Conservation (phyloP, 2,888 invertebrate genomes). For the Euphydryas editha region DNA sequence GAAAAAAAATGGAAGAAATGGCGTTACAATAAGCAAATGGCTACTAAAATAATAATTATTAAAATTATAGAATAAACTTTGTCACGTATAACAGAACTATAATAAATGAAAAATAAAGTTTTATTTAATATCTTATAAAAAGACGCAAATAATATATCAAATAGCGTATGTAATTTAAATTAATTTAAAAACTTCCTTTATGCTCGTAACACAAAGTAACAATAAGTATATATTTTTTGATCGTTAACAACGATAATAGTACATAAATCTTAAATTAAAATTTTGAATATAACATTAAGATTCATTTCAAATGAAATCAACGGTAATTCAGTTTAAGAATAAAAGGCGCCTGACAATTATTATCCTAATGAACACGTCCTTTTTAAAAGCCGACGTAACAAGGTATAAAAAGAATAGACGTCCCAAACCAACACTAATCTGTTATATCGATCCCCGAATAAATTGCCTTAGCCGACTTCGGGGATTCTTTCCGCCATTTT, state of each 20-base stretch:
- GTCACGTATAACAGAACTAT: no score
- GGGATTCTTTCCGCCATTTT: constrained; percentile 35
- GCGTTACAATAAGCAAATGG: no score
- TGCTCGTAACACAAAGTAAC: no score
- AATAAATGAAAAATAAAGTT: no score
- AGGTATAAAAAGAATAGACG: constrained; percentile 19
- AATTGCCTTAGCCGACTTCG: constrained; percentile 34
- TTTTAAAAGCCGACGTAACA: constrained; percentile 1
- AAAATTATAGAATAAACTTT: no score
- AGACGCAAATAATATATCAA: no score
- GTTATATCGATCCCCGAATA: constrained; percentile 37
- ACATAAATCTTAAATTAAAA: neutral
- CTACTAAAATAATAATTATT: no score
- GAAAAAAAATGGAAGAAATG: no score
- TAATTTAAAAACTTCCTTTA: no score
- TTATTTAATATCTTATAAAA: no score
- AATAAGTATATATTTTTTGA: no score
- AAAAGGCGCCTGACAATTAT: neutral
- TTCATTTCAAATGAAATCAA: neutral
- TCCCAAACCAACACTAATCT: constrained; percentile 32
- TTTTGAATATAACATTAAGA: neutral
- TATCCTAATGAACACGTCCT: constrained; percentile 8
- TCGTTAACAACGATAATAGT: neutral
- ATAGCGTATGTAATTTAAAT: no score
- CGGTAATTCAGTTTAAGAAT: neutral